phyloP scores from a whole-genome alignment of 2,113 vertebrate genomes.

The Uropsilus gracilis region DNA sequence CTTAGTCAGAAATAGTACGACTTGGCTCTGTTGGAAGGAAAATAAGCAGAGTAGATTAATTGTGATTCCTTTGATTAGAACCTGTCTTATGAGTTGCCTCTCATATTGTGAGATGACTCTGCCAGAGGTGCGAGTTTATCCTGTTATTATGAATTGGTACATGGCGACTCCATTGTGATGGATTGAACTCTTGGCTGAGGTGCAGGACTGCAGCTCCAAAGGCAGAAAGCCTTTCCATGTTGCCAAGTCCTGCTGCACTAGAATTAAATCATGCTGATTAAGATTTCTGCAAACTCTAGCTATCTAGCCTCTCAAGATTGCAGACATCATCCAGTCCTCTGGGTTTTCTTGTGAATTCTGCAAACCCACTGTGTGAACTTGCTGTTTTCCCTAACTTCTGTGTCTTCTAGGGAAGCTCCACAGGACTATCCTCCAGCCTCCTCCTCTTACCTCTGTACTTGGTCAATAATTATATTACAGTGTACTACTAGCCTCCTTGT shows the following conservation, averaged over 20 bases:
- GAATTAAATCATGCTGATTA: background rate
- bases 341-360: background rate
- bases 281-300: background rate
- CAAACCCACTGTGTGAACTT: background rate
- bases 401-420: background rate
- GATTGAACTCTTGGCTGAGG: background rate
- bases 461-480: background rate
- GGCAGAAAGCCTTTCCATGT: background rate
- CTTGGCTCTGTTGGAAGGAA: background rate
- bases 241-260: background rate
- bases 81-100: background rate
- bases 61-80: slow-evolving; percentile 8
- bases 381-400: rapidly evolving
- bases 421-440: background rate
- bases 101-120: background rate
- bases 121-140: background rate
- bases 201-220: background rate
- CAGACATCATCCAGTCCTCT: background rate
- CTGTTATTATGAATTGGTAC: rapidly evolving
- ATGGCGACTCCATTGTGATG: background rate
- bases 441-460: background rate
- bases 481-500: background rate
- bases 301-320: background rate
- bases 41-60: background rate
- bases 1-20: background rate